Percentiles rank a stretch among this genome's conserved stretches.
These are phyloP conservation scores for Nettapus auritus DNA, from an alignment of 2,113 vertebrate genomes.

Conservation along the genomic window DNA sequence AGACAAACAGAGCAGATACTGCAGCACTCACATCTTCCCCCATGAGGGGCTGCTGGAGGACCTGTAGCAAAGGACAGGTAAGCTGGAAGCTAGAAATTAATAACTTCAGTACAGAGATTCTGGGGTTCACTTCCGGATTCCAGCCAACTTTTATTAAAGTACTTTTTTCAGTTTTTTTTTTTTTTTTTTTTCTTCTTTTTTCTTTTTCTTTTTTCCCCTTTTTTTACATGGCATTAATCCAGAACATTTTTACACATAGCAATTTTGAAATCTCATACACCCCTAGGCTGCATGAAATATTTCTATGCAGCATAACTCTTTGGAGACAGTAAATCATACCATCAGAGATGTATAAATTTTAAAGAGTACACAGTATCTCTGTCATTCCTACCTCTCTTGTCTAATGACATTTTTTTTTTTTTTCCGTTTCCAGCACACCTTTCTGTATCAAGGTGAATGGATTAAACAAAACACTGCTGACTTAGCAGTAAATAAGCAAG, in stretches of 20 bases:
- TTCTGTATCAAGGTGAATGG: background rate
- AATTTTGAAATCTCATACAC: constrained; percentile 10
- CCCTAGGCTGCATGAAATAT: background rate
- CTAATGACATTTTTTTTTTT: background rate
- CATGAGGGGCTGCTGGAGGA: background rate
- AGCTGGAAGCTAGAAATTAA: background rate
- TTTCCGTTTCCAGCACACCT: background rate
- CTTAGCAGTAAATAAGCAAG: constrained; percentile 11
- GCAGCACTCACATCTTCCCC: fast-evolving
- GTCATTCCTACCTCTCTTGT: background rate
- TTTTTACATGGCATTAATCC: background rate
- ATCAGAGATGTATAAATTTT: background rate
- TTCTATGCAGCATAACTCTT: background rate
- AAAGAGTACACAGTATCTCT: background rate
- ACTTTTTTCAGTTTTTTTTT: background rate
- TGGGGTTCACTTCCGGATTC: background rate
- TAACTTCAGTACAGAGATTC: background rate
- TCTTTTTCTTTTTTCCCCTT: too few relatives aligned
- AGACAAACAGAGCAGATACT: background rate
- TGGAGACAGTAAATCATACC: background rate
- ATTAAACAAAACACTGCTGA: background rate
- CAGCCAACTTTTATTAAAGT: background rate
- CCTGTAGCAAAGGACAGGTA: background rate
- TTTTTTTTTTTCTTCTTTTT: background rate
- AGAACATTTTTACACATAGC: background rate